Percentiles rank a stretch among this genome's conserved stretches.
phyloP scores from a whole-genome alignment of 2,113 vertebrate species.

The Notarius lentiginosus region DNA sequence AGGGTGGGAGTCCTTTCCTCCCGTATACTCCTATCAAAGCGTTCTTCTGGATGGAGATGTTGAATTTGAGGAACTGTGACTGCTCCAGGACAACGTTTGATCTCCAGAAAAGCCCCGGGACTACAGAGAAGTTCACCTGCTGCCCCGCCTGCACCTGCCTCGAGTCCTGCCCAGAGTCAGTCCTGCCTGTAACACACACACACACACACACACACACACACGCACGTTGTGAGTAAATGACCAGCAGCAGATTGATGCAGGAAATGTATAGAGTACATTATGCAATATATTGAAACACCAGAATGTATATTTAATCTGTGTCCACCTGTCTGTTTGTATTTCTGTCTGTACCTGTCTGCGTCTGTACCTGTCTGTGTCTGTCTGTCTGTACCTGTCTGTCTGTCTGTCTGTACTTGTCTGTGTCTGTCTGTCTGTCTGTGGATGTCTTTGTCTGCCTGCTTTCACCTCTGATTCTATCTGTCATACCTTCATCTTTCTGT shows the following conservation, averaged over 20 bases:
- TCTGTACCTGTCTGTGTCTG: not conserved
- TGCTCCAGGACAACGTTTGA: conserved; percentile 89
- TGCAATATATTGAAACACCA: not conserved
- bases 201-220: conserved; percentile 4
- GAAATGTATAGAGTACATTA: not conserved
- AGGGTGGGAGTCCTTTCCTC: conserved; percentile 92
- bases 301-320: not conserved
- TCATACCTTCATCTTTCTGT: no score
- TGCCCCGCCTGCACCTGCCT: conserved; percentile 92
- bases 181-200: conserved; percentile 36
- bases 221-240: not conserved
- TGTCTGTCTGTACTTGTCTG: not conserved
- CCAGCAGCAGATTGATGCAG: not conserved
- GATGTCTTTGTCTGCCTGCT: no score
- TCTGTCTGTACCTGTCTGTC: not conserved
- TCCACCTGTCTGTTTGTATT: not conserved
- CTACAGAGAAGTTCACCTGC: conserved; percentile 83
- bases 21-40: conserved; percentile 96
- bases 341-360: not conserved
- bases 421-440: not conserved
- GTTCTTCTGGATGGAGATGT: conserved; percentile 99
- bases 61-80: conserved; percentile 96
- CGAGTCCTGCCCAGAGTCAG: conserved; percentile 91
- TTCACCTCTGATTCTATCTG: no score
- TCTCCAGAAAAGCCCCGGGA: conserved; percentile 95